Evolutionary conservation across 1,140 invertebrate species (phyloP), one percentile per base, ranked within the genome.

Genomic region (Lutraria rhynchaena): DNA sequence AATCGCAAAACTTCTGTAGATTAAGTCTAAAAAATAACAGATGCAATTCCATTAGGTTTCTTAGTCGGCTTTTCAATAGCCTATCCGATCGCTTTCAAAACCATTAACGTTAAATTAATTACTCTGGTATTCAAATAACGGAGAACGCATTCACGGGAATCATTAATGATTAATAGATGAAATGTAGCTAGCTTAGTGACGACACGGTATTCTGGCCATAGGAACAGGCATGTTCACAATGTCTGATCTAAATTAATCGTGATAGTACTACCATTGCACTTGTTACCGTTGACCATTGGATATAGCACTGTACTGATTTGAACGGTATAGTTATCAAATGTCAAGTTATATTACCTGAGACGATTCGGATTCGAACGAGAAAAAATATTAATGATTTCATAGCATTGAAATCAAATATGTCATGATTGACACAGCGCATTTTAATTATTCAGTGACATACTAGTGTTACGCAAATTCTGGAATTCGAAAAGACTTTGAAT

Each of bases 61-160:
- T 69, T 49, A 58, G 65, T 46, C 46, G 63, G 44, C 44, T 19
- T 65, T 80, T 80, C 63, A 65, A 51, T 63, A 57, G 55, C 49
- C 58, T 70, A 53, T 73, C 57, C 41, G 58, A 81, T 81, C 78
- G 69, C 78, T 81, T 81, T 81, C 67, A 65, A 81, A 81, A 73
- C 78, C 78, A 81, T 81, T 81, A 81, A 81, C 78, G 78, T 81
- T 73, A 81, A 81, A 81, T 81, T 81, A 81, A 81, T 81, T 81
- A 81, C 78, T 73, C 70, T 69, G 33, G 78, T 81, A 81, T 81
- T 81, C 78, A 74, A 81, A 81, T 81, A 81, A 71, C 67, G 69
- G 70, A 41, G 46, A 67, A 61, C 57, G 67, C 24, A 65, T 49
- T 49, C 57, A 29, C 57, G 44, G 58, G 46, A 73, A 73, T 81